phyloP scores from a whole-genome alignment of 2,888 invertebrate genomes.

The Agrenia bidenticulata region DNA sequence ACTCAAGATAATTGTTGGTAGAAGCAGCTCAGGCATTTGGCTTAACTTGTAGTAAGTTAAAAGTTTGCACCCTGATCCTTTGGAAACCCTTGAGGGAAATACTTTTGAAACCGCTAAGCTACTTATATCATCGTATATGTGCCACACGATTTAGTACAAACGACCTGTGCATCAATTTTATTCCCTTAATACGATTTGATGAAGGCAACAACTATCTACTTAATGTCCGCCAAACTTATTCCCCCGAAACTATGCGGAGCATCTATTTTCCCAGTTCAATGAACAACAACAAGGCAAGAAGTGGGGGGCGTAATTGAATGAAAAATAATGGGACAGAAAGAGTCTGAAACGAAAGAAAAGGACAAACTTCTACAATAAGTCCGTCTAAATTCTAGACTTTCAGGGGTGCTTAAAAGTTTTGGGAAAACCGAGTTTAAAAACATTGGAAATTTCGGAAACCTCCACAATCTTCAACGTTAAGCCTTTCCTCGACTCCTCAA shows the following conservation, averaged over 20 bases:
- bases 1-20: no score
- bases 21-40: no score
- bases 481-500: neutral
- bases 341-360: neutral
- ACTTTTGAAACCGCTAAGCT: no score
- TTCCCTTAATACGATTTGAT: neutral
- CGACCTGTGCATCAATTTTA: no score
- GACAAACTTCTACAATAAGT: neutral
- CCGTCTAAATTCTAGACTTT: neutral
- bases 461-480: neutral
- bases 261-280: neutral
- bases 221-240: neutral
- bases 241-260: neutral
- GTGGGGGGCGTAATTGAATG: neutral
- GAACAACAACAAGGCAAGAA: conserved; percentile 1
- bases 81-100: no score
- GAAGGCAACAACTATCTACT: neutral
- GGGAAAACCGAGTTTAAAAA: neutral
- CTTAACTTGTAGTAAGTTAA: no score
- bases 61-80: no score
- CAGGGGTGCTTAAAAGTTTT: neutral
- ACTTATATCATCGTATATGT: no score
- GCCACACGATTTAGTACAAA: no score
- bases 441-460: neutral
- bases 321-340: neutral